Base-by-base conservation (phyloP, 2,888 invertebrate genomes). In the Julus scanicus region DNA sequence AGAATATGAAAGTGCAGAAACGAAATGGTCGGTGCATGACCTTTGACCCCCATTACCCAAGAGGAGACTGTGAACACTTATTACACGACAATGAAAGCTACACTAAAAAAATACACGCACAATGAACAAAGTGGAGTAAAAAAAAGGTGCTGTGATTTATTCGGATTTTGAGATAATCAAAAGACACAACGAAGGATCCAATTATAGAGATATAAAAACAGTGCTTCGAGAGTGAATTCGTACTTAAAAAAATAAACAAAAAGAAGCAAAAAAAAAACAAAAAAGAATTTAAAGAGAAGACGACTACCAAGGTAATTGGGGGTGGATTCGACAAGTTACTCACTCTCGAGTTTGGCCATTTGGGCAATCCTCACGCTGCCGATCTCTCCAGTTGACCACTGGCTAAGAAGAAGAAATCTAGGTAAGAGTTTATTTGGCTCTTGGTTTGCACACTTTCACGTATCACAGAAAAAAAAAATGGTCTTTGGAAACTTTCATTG, bases 301-400 rank as follows among this genome's bases (percentile, higher is more conserved):
- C 63, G 13, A 71, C 71, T 71, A 71, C 71, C 71, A 71, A 29
- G 71, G 29, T 71, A 71, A 71, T 29, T 71, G 71, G 29, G 29
- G 63, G 63, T 63, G n/a, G n/a, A 63, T 63, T 63, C 5, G 63
- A 29, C 71, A 29, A 71, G 1, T 71, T 71, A 71, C 71, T 71
- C 71, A 71, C 71, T 71, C 71, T 71, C 71, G 71, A 71, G 71
- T 29, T 71, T 71, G 71, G 71, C 71, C 71, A 71, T 71, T 71
- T 71, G 71, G 71, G 71, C 71, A 71, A 71, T 71, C 71, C 71
- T 71, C 71, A 71, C 71, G 71, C 71, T 71, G 71, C 71, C 71
- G 71, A 6, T 71, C 71, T 71, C 71, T 71, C 71, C 29, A 71
- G 71, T 11, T 71, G 71, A 71, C 71, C 71, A 71, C 71, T 71